These are phyloP conservation scores for Salvelinus alpinus DNA, from an alignment of 2,113 vertebrate genomes.

Conservation along the genomic window DNA sequence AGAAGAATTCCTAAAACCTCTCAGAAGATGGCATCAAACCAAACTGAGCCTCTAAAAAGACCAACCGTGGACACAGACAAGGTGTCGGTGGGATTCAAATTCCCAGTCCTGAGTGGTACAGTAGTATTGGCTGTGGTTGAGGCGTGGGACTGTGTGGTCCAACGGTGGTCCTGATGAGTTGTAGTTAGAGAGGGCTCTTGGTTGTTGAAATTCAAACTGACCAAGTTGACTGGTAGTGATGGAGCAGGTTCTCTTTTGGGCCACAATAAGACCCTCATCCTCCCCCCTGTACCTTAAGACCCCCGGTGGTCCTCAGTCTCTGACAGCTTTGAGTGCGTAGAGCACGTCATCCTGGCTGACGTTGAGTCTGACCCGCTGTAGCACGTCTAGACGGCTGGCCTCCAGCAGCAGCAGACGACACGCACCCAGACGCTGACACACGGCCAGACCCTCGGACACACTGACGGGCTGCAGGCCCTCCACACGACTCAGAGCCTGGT, in stretches of 20 bases:
- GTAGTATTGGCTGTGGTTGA: too few species aligned
- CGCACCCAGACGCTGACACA: slow-evolving; percentile 83
- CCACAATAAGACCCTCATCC: neutral
- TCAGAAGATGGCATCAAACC: too few species aligned
- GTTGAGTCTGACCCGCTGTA: slow-evolving; percentile 86
- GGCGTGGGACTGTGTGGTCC: too few species aligned
- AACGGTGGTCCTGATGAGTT: too few species aligned
- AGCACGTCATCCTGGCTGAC: slow-evolving; percentile 88
- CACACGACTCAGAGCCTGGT: slow-evolving; percentile 84
- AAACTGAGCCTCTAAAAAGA: too few species aligned
- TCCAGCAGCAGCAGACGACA: slow-evolving; percentile 86
- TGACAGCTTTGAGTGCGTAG: slow-evolving; percentile 85
- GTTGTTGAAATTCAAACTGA: too few species aligned
- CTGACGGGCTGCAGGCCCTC: slow-evolving; percentile 84
- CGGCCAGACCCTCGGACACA: slow-evolving; percentile 81
- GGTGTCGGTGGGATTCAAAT: too few species aligned
- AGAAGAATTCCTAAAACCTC: neutral
- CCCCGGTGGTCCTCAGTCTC: slow-evolving; percentile 18
- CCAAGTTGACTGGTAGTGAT: neutral
- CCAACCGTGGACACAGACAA: too few species aligned
- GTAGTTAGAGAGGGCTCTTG: too few species aligned
- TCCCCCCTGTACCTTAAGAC: neutral
- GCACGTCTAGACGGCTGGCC: slow-evolving; percentile 79
- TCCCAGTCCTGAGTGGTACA: too few species aligned
- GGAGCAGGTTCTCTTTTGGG: neutral